These are phyloP conservation scores for Musca domestica DNA, from an alignment of 1,140 invertebrate genomes.

Conservation along the genomic window DNA sequence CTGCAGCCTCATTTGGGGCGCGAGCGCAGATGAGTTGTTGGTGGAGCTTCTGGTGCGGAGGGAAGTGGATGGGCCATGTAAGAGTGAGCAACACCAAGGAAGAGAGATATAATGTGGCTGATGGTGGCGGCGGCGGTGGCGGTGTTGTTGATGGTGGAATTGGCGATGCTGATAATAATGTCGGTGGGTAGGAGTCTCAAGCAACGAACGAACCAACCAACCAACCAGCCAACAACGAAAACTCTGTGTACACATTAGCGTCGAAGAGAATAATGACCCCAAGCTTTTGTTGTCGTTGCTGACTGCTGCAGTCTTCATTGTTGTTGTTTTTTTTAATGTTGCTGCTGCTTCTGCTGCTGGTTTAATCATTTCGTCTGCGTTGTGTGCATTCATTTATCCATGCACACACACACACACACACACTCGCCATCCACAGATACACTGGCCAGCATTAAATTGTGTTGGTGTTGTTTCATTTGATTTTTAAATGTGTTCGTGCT, in stretches of 20 bases:
- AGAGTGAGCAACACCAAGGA: background rate
- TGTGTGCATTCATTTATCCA: background rate
- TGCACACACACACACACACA: slow-evolving; percentile 4
- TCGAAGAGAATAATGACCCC: slow-evolving; percentile 55
- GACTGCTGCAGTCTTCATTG: slow-evolving; percentile 29
- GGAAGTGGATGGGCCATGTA: too few relatives aligned
- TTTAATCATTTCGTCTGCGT: slow-evolving; percentile 6
- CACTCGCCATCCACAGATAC: background rate
- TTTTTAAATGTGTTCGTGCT: too few relatives aligned
- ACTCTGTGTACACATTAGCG: slow-evolving; percentile 24
- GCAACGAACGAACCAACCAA: too few relatives aligned
- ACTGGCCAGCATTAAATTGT: background rate
- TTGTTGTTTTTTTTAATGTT: slow-evolving; percentile 29
- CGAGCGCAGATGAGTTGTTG: slow-evolving; percentile 17
- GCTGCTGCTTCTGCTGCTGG: slow-evolving; percentile 25
- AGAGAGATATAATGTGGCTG: background rate
- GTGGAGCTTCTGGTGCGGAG: background rate
- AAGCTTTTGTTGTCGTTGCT: slow-evolving; percentile 36
- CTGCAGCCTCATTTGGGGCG: slow-evolving; percentile 19
- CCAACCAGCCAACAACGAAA: too few relatives aligned
- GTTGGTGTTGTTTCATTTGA: too few relatives aligned
- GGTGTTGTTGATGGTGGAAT: background rate
- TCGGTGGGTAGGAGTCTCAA: too few relatives aligned
- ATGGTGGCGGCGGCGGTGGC: background rate
- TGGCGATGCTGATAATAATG: background rate